phyloP scores from a whole-genome alignment of 2,888 invertebrate genomes.

The Drosophila pseudotalamancana region DNA sequence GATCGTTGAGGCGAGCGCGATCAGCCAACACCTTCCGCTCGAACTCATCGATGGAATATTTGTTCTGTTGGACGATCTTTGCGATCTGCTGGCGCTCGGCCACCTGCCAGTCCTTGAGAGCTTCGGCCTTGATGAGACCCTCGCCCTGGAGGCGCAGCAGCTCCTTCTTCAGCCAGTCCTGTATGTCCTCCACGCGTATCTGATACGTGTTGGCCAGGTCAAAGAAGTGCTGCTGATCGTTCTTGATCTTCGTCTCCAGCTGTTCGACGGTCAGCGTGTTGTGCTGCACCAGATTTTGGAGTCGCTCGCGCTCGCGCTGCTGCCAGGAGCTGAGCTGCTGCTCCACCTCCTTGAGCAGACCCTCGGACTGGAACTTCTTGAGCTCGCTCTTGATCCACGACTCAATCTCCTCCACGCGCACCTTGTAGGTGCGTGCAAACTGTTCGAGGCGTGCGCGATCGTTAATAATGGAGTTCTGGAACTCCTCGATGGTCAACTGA shows the following conservation, averaged over 20 bases:
- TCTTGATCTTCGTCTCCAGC: slow-evolving; percentile 78
- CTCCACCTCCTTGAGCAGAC: slow-evolving; percentile 80
- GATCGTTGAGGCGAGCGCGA: slow-evolving; percentile 73
- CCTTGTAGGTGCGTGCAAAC: slow-evolving; percentile 79
- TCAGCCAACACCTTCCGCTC: slow-evolving; percentile 78
- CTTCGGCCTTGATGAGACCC: slow-evolving; percentile 79
- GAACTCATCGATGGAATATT: slow-evolving; percentile 81
- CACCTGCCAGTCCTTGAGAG: slow-evolving; percentile 82
- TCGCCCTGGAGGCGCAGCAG: slow-evolving; percentile 76
- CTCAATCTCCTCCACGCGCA: slow-evolving; percentile 82
- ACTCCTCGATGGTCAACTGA: slow-evolving; percentile 82
- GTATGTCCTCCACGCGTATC: slow-evolving; percentile 79
- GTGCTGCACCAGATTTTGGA: slow-evolving; percentile 74
- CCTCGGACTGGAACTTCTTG: slow-evolving; percentile 78
- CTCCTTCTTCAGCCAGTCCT: slow-evolving; percentile 82
- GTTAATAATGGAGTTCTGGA: slow-evolving; percentile 78
- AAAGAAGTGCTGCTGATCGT: slow-evolving; percentile 78
- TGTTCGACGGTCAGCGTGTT: slow-evolving; percentile 81
- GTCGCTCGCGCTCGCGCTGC: slow-evolving; percentile 80
- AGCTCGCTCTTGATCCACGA: slow-evolving; percentile 81
- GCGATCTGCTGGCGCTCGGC: slow-evolving; percentile 77
- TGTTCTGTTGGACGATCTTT: slow-evolving; percentile 76
- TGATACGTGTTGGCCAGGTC: slow-evolving; percentile 80
- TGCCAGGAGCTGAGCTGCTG: slow-evolving; percentile 81
- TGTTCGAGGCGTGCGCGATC: slow-evolving; percentile 79